These are phyloP conservation scores for Dicaeum eximium DNA, from an alignment of 2,113 vertebrate species.

Conservation along the genomic window DNA sequence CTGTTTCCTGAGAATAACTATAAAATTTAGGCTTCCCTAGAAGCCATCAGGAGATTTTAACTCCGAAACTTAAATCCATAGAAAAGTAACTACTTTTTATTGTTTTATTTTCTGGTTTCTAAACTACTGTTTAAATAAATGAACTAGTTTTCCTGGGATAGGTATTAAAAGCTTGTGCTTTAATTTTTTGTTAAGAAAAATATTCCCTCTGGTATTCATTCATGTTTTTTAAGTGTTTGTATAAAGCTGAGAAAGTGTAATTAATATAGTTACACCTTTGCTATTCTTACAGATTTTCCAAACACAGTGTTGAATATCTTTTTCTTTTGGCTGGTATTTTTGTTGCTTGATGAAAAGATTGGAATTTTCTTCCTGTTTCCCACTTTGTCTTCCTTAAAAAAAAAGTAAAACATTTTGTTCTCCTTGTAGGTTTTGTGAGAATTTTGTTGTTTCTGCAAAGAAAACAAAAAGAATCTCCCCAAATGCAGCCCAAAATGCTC, in stretches of 20 bases:
- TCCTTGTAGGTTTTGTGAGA: background rate
- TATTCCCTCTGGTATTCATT: background rate
- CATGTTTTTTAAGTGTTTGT: background rate
- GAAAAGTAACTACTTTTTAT: background rate
- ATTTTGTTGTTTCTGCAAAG: background rate
- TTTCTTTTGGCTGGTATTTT: background rate
- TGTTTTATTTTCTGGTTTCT: background rate
- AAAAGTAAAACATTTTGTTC: background rate
- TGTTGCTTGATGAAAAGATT: background rate
- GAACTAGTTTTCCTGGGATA: background rate
- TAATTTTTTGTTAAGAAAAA: background rate
- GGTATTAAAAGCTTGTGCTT: conserved; percentile 12
- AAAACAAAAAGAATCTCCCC: background rate
- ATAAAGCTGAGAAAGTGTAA: background rate
- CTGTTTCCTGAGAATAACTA: conserved; percentile 21
- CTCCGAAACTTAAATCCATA: background rate
- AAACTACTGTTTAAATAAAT: conserved; percentile 42
- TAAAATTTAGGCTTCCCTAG: background rate
- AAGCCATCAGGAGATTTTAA: background rate
- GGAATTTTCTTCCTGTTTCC: background rate
- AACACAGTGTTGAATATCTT: background rate
- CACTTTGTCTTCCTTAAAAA: background rate
- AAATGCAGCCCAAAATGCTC: background rate
- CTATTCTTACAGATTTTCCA: background rate
- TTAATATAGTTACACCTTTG: background rate